These are phyloP conservation scores for Ceratosolen fusciceps DNA, from an alignment of 1,140 invertebrate species.

Conservation along the genomic window DNA sequence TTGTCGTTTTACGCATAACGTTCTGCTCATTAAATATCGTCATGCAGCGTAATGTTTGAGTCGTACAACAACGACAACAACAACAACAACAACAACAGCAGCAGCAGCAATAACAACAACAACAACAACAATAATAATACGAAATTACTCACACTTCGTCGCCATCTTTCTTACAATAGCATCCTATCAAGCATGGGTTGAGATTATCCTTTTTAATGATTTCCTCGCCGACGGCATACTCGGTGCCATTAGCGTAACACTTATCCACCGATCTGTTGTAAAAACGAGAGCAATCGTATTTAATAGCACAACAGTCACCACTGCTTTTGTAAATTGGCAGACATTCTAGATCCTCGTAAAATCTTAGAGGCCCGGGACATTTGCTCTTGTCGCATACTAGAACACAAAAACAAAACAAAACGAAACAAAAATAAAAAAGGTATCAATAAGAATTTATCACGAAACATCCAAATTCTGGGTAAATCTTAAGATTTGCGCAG, in stretches of 20 bases:
- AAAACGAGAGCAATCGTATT: constrained; percentile 53
- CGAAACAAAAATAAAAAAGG: too few species aligned
- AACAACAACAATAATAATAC: not conserved
- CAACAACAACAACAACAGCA: too few species aligned
- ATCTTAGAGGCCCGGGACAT: constrained; percentile 50
- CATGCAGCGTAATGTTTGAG: too few species aligned
- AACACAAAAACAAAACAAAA: too few species aligned
- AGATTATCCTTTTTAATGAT: constrained; percentile 49
- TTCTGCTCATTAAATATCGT: too few species aligned
- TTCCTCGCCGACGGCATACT: constrained; percentile 49
- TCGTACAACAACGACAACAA: too few species aligned
- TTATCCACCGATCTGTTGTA: constrained; percentile 39
- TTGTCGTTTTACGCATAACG: too few species aligned
- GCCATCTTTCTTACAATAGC: constrained; percentile 26
- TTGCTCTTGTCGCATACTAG: constrained; percentile 50
- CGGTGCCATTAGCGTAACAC: constrained; percentile 54
- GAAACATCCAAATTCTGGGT: too few species aligned
- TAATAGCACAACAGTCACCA: constrained; percentile 52
- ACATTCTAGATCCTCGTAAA: constrained; percentile 51
- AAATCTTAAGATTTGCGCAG: too few species aligned
- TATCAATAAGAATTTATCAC: too few species aligned
- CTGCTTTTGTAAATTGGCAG: constrained; percentile 48
- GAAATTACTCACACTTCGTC: constrained; percentile 37
- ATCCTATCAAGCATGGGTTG: constrained; percentile 49
- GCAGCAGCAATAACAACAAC: too few species aligned